phyloP scores from a whole-genome alignment of 2,888 invertebrate genomes.

The Apamea epomidion region DNA sequence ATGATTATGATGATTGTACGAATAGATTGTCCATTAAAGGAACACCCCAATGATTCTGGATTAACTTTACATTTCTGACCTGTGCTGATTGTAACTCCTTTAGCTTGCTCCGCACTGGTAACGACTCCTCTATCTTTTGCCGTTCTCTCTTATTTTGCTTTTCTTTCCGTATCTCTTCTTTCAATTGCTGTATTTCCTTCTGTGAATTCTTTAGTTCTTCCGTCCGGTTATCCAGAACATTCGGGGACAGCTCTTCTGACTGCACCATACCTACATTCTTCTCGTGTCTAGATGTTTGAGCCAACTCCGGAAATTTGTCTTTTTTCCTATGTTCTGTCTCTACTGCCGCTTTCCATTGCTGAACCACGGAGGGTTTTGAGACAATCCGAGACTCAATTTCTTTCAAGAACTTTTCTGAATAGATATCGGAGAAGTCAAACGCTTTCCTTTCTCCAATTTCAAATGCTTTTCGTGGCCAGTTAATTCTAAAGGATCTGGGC shows the following conservation, averaged over 20 bases:
- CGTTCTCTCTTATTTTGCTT: neutral
- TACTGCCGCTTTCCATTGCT: neutral
- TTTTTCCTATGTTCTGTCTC: neutral
- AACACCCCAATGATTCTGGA: no score
- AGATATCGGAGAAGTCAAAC: neutral
- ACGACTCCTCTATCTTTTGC: neutral
- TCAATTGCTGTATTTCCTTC: neutral
- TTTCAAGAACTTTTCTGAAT: neutral
- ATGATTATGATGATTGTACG: neutral
- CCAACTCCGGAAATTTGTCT: neutral
- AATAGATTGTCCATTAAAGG: neutral
- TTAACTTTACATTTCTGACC: neutral
- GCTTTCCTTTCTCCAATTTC: neutral
- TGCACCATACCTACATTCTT: neutral
- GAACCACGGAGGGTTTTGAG: accelerated
- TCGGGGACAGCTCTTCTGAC: neutral
- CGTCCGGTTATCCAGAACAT: neutral
- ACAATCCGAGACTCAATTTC: neutral
- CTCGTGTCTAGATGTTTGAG: neutral
- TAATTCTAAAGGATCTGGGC: no score
- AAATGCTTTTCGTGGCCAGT: slow-evolving; percentile 1
- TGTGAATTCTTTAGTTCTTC: neutral
- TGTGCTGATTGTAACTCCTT: neutral
- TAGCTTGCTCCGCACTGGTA: neutral
- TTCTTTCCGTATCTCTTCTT: neutral